A percentile compares a stretch with the other conserved stretches of the same genome.
These are phyloP conservation scores for Neoniphon sammara DNA, from an alignment of 2,797 vertebrate genomes.

Conservation along the genomic window DNA sequence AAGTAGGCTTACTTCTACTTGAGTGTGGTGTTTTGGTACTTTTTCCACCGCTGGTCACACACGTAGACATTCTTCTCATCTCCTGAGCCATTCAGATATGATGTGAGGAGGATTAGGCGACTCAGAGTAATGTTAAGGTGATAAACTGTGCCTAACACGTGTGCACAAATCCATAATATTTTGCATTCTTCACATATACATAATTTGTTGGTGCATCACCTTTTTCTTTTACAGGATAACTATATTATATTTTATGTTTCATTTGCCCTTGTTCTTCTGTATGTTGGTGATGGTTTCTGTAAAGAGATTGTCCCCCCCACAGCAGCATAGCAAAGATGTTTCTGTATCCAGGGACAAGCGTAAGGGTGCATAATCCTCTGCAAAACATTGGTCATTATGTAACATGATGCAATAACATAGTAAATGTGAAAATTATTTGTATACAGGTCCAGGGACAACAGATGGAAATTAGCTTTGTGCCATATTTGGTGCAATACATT, in stretches of 20 bases:
- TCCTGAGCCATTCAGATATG: constrained; percentile 42
- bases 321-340: not conserved
- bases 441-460: too few species aligned
- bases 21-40: constrained; percentile 15
- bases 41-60: not conserved
- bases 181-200: constrained; percentile 11
- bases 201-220: not conserved
- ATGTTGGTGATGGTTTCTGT: not conserved
- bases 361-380: constrained; percentile 49
- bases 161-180: constrained; percentile 50
- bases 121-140: constrained; percentile 52
- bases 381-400: constrained; percentile 23
- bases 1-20: not conserved
- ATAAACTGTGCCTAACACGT: constrained; percentile 53
- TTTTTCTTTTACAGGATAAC: not conserved
- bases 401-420: constrained; percentile 2
- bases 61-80: constrained; percentile 45
- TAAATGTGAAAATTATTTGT: not conserved
- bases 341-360: constrained; percentile 37
- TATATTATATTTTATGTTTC: not conserved
- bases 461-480: too few species aligned
- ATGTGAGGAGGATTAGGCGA: constrained; percentile 61
- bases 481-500: too few species aligned
- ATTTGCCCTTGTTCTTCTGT: not conserved
- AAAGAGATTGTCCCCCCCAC: not conserved